Conservation (phyloP, 2,888 invertebrate species). For the Pseudanteris insignis region DNA sequence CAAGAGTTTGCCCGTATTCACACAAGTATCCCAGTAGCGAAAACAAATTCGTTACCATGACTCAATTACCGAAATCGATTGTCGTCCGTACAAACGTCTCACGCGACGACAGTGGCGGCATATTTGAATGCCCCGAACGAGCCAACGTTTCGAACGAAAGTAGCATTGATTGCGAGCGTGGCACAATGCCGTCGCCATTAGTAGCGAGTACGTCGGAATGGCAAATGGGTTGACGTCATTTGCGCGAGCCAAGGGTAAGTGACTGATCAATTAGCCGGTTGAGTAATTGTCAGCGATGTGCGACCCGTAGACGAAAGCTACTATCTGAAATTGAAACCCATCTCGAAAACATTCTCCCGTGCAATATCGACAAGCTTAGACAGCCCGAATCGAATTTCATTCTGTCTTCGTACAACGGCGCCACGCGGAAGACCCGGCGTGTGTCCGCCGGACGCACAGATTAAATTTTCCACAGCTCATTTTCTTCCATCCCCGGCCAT, state of each 20-base stretch:
- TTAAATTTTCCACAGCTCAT: constrained; percentile 45
- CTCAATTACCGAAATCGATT: no score
- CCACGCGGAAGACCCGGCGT: constrained; percentile 26
- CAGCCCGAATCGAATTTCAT: constrained; percentile 39
- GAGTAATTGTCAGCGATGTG: constrained; percentile 48
- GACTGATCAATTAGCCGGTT: constrained; percentile 56
- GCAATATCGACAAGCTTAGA: constrained; percentile 43
- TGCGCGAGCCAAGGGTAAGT: constrained; percentile 47
- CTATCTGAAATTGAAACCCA: constrained; percentile 40
- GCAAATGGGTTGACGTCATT: constrained; percentile 40
- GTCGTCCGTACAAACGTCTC: no score
- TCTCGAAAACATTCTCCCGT: constrained; percentile 40
- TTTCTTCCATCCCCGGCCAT: constrained; percentile 39
- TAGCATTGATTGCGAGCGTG: constrained; percentile 45
- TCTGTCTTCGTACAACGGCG: constrained; percentile 36
- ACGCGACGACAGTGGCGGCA: constrained; percentile 5
- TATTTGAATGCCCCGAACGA: constrained; percentile 13
- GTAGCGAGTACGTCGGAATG: constrained; percentile 24
- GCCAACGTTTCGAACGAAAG: constrained; percentile 40
- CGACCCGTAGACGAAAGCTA: constrained; percentile 26
- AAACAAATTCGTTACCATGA: no score
- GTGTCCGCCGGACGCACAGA: constrained; percentile 41
- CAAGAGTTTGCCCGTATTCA: no score
- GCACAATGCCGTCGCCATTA: constrained; percentile 46
- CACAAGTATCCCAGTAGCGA: no score